phyloP scores from a whole-genome alignment of 2,888 invertebrate species.

The Eupithecia subfuscata region DNA sequence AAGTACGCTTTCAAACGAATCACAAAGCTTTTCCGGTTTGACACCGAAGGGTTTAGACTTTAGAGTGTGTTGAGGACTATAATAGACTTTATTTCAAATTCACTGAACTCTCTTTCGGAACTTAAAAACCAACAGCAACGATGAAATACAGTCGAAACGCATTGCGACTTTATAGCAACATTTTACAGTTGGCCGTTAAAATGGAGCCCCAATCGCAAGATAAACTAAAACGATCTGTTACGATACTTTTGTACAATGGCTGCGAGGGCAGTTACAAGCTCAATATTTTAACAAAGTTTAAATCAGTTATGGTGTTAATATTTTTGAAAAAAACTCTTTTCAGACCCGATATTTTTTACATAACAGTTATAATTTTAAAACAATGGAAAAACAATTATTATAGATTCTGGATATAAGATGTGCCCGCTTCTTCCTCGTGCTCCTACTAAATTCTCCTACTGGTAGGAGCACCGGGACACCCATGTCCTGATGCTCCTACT shows the following conservation, averaged over 20 bases:
- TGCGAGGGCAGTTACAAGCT: slow-evolving; percentile 47
- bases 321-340: slow-evolving; percentile 14
- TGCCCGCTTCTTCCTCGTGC: too few species aligned
- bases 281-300: slow-evolving; percentile 56
- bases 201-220: slow-evolving; percentile 45
- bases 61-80: not conserved
- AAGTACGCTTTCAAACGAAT: slow-evolving; percentile 17
- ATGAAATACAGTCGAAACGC: slow-evolving; percentile 38
- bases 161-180: slow-evolving; percentile 40
- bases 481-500: too few species aligned
- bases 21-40: slow-evolving; percentile 16
- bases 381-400: not conserved
- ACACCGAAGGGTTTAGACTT: slow-evolving; percentile 8
- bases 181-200: slow-evolving; percentile 48
- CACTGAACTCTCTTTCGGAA: not conserved
- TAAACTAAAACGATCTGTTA: slow-evolving; percentile 49
- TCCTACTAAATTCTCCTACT: too few species aligned
- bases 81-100: slow-evolving; percentile 9
- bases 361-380: not conserved
- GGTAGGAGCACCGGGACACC: too few species aligned
- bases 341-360: not conserved
- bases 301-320: slow-evolving; percentile 41
- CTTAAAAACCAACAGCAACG: not conserved
- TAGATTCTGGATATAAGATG: too few species aligned
- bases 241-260: slow-evolving; percentile 46